These are phyloP conservation scores for Caenorhabditis latens DNA, from an alignment of 1,140 invertebrate genomes.

Conservation along the genomic window DNA sequence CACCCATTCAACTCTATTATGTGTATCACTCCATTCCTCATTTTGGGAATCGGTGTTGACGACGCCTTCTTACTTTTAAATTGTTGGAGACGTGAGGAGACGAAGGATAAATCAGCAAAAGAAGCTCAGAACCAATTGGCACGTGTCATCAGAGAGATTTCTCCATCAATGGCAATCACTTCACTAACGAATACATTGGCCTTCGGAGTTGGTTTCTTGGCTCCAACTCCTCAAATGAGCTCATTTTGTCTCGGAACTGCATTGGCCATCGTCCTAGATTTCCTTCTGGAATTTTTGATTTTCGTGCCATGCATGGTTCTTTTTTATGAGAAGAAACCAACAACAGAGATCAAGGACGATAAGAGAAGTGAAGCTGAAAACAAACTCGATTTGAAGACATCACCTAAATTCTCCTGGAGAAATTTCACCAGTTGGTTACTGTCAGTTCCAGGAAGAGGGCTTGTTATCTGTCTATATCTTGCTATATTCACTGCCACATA, in stretches of 20 bases:
- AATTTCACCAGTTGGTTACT: slow-evolving; percentile 67
- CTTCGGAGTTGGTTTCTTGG: slow-evolving; percentile 72
- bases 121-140: slow-evolving; percentile 56
- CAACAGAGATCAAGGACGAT: slow-evolving; percentile 5
- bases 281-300: slow-evolving; percentile 73
- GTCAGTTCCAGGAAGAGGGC: slow-evolving; percentile 61
- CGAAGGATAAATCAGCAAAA: slow-evolving; percentile 5
- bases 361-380: slow-evolving; percentile 16
- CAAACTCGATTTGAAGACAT: neutral
- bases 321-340: slow-evolving; percentile 60
- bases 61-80: slow-evolving; percentile 74
- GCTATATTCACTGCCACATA: slow-evolving; percentile 64
- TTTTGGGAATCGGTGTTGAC: slow-evolving; percentile 73
- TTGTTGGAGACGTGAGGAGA: slow-evolving; percentile 67
- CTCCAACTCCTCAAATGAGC: slow-evolving; percentile 69
- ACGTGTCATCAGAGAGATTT: slow-evolving; percentile 60
- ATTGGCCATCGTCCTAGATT: slow-evolving; percentile 72
- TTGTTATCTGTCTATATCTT: slow-evolving; percentile 63
- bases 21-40: slow-evolving; percentile 73
- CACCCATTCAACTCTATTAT: slow-evolving; percentile 71
- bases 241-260: slow-evolving; percentile 73
- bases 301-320: slow-evolving; percentile 69
- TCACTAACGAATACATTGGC: slow-evolving; percentile 73
- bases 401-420: slow-evolving; percentile 59
- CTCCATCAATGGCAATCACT: slow-evolving; percentile 71